These are phyloP conservation scores for Apteryx mantelli DNA, from an alignment of 2,113 vertebrate species.

Conservation along the genomic window DNA sequence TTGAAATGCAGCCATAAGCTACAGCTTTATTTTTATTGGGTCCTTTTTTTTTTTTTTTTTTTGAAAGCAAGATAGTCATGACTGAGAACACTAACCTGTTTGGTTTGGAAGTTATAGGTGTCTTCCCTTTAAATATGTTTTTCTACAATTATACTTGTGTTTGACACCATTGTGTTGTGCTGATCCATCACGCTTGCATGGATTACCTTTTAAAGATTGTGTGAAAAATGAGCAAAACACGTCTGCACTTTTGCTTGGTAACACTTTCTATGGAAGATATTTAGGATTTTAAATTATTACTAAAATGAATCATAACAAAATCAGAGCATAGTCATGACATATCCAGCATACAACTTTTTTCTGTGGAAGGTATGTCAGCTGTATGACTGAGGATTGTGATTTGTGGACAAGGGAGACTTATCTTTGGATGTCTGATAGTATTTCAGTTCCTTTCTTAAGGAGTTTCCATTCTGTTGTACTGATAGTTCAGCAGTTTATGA, in stretches of 20 bases:
- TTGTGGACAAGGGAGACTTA: background rate
- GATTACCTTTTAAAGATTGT: background rate
- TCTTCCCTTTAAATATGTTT: background rate
- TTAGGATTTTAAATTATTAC: background rate
- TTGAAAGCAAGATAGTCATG: background rate
- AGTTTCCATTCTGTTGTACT: background rate
- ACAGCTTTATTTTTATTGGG: background rate
- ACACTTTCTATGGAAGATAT: background rate
- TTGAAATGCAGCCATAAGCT: background rate
- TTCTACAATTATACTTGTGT: background rate
- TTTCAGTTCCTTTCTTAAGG: background rate
- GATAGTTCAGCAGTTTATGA: background rate
- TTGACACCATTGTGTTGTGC: background rate
- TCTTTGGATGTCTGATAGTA: background rate
- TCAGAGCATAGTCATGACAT: background rate
- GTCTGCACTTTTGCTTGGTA: background rate
- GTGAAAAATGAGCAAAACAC: background rate
- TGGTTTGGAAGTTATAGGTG: background rate
- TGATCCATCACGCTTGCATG: background rate
- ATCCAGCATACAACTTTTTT: background rate
- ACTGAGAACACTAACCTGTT: background rate
- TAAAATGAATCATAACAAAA: background rate
- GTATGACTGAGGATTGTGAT: background rate
- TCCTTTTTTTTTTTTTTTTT: background rate
- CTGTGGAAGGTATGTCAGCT: background rate